phyloP scores from a whole-genome alignment of 2,797 vertebrate species.

The Acanthurus lineatus region DNA sequence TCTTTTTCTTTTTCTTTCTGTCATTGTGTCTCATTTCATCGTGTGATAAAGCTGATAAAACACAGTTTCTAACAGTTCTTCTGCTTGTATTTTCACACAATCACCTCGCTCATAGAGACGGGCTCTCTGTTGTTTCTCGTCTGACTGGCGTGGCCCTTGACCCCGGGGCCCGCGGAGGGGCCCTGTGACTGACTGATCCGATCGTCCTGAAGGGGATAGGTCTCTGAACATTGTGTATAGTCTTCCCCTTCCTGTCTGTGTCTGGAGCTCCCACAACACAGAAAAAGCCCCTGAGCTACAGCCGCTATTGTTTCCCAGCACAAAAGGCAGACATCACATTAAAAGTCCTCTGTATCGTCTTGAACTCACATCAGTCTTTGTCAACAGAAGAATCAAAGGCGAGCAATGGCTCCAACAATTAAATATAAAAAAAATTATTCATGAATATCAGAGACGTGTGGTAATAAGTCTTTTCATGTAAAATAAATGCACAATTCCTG shows the following conservation, averaged over 20 bases:
- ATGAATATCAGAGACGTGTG: constrained; percentile 46
- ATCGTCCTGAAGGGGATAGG: constrained; percentile 70
- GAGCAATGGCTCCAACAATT: constrained; percentile 68
- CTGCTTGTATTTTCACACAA: constrained; percentile 49
- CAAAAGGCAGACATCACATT: constrained; percentile 84
- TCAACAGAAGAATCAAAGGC: constrained; percentile 74
- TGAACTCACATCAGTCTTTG: constrained; percentile 84
- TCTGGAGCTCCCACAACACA: constrained; percentile 72
- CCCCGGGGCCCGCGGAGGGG: constrained; percentile 60
- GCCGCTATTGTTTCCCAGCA: constrained; percentile 81
- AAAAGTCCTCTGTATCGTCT: constrained; percentile 77
- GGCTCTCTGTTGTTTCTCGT: constrained; percentile 70
- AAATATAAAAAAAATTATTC: constrained; percentile 62
- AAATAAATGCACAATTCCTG: constrained; percentile 56
- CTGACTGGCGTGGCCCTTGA: constrained; percentile 82
- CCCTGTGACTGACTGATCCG: constrained; percentile 75
- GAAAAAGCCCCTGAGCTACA: constrained; percentile 73
- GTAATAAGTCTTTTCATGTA: constrained; percentile 56
- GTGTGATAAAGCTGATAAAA: constrained; percentile 44
- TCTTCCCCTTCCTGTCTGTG: constrained; percentile 64
- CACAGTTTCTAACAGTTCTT: constrained; percentile 31
- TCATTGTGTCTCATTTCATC: constrained; percentile 48
- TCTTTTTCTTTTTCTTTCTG: constrained; percentile 25
- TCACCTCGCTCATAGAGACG: constrained; percentile 39
- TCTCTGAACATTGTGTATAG: constrained; percentile 68